phyloP scores from a whole-genome alignment of 2,797 vertebrate genomes.

The Enteromius afrohamiltoni region DNA sequence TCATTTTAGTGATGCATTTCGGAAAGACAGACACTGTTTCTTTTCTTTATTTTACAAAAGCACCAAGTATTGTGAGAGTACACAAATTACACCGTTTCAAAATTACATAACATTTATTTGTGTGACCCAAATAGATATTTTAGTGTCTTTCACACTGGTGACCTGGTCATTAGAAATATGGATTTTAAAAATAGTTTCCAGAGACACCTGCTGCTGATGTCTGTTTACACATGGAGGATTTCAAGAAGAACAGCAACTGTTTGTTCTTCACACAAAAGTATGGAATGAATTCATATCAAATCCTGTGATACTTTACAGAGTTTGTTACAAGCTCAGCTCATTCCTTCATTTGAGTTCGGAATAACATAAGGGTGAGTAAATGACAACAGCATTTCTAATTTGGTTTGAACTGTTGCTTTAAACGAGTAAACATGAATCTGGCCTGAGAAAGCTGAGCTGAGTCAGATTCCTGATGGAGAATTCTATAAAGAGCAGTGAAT shows the following conservation, averaged over 20 bases:
- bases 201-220: constrained; percentile 2
- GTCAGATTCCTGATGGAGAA: background rate
- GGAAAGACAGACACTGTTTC: background rate
- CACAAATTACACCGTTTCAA: too few relatives aligned
- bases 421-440: constrained; percentile 41
- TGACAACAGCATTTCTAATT: background rate
- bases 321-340: too few relatives aligned
- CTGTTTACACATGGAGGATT: background rate
- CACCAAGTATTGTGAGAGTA: too few relatives aligned
- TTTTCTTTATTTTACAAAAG: too few relatives aligned
- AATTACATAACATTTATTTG: too few relatives aligned
- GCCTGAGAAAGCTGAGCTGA: background rate
- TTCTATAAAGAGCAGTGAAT: constrained; percentile 20
- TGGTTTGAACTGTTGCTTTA: background rate
- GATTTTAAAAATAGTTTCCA: background rate
- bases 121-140: too few relatives aligned
- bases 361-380: background rate
- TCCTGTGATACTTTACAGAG: background rate
- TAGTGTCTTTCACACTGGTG: too few relatives aligned
- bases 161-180: background rate
- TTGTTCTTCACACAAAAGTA: background rate
- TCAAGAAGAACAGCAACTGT: background rate
- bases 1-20: too few relatives aligned
- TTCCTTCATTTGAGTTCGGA: background rate
- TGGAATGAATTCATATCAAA: background rate